Percentiles rank a stretch among this genome's conserved stretches.
These are phyloP conservation scores for Papilio polytes DNA, from an alignment of 1,140 invertebrate species.

Conservation along the genomic window DNA sequence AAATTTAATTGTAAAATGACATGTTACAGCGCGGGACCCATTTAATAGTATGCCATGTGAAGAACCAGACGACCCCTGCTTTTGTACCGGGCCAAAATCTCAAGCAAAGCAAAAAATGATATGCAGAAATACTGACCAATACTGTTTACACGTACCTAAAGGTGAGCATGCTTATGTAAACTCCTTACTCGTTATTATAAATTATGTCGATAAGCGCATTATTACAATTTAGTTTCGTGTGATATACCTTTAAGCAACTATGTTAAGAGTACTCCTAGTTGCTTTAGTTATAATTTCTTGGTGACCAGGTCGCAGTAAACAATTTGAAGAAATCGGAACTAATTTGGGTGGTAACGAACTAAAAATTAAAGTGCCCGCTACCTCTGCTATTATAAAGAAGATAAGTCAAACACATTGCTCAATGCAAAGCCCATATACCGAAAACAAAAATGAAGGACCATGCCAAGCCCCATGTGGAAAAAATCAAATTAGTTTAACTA, in stretches of 20 bases:
- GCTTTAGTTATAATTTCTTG: conserved; percentile 63
- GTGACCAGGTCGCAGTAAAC: conserved; percentile 77
- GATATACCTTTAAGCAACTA: conserved; percentile 22
- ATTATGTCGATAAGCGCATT: not conserved
- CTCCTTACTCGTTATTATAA: not conserved
- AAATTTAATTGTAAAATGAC: not conserved
- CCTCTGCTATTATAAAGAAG: conserved; percentile 74
- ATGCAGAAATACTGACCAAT: conserved; percentile 74
- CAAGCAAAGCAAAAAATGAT: conserved; percentile 59
- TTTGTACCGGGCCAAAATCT: conserved; percentile 61
- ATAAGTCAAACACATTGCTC: conserved; percentile 77
- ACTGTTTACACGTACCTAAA: conserved; percentile 78
- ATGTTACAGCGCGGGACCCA: conserved; percentile 65
- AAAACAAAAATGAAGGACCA: conserved; percentile 53
- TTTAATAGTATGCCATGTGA: conserved; percentile 73
- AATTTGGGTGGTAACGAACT: conserved; percentile 73
- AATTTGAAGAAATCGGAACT: conserved; percentile 77
- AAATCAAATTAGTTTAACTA: conserved; percentile 73
- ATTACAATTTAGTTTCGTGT: not conserved
- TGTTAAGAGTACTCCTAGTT: conserved; percentile 46
- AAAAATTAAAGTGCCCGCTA: conserved; percentile 76
- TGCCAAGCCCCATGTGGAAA: conserved; percentile 74
- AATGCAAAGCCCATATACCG: conserved; percentile 68
- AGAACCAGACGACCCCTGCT: conserved; percentile 73
- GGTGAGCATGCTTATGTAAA: conserved; percentile 48